Evolutionary conservation across 2,113 vertebrate species (phyloP), one percentile per base, ranked within the genome.

Genomic region (Alaudala cheleensis): DNA sequence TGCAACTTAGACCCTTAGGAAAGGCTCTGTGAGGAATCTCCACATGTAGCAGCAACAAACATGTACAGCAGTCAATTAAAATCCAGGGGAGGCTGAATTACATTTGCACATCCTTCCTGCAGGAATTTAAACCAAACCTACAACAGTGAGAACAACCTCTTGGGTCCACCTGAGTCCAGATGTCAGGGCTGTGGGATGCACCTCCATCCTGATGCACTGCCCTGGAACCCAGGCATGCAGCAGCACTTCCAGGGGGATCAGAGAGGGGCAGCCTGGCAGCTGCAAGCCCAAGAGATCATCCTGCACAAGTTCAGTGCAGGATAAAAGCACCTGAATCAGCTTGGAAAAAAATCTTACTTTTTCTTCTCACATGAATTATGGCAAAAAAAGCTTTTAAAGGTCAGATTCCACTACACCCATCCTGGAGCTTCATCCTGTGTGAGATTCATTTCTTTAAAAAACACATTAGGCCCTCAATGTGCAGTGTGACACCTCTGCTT

Each of bases 331-430:
- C 45, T 23, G 33, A 83, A 86, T n/a, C 42, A 54, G 29, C 26
- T 5, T 53, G 24, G 51, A 81, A 67, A 44, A 66, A 67, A 44
- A 66, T 11, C 31, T 61, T 9, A 26, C 9, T 58, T 40, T 34
- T 53, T 14, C 60, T 40, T 69, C 81, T 80, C 54, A 12, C 44
- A 40, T 26, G 6, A 90, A 70, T 61, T 62, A 88, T 9, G 10
- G 50, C 54, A 66, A 66, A 86, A 66, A 86, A 92, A 71, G 44
- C 54, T 73, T 74, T 50, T 25, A 90, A 88, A 96, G 67, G 76
- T 94, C 85, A 90, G 9, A 50, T 42, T 78, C 74, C 44, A 33
- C 51, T 5, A 69, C 3, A 1, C n/a, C 39, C 57, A 67, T 12
- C 31, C 49, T 53, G 51, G 45, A 65, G 65, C 78, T 86, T 58